Base-by-base conservation (phyloP, 2,797 vertebrate species). In the Aeoliscus strigatus region DNA sequence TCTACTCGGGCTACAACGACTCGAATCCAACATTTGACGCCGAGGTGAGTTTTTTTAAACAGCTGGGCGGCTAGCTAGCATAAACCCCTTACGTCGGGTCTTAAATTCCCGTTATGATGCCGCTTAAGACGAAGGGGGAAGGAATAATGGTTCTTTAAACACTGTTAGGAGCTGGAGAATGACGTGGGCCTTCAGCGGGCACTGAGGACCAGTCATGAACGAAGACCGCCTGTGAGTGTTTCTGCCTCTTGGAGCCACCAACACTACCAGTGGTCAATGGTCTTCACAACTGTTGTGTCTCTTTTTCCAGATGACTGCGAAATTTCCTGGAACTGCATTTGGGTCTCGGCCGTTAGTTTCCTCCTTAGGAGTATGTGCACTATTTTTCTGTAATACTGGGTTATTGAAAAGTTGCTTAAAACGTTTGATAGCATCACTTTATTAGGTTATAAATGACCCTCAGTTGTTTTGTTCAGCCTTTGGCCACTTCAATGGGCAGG, bases 1-100 rank as follows among this genome's bases (percentile, higher is more conserved):
- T 99, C 66, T 98, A 99, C 74, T 93, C 94, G 14, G 96, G 96
- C 13, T 99, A 95, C 76, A 99, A 99, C 80, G 94, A 98, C 66
- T 97, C 93, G 65, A 96, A 97, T 53, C 93, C 93, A 18, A 89
- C 91, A 1, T 98, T 91, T 85, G 93, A 96, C 61, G 89, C 88
- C 0, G 93, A 99, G 90, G 96, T 98, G 81, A 59, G 34, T 42
- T 47, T 44, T 10, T n/a, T 27, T 24, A 25, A 31, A 15, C 31
- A 49, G 10, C 11, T 16, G 6, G 21, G 7, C 24, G 30, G 12
- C 9, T 12, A 10, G 26, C 30, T 13, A 30, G 15, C 7, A 18
- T 4, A 10, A 29, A 47, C 6, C 9, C 2, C 18, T 21, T 3
- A 21, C 3, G 18, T 21, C 6, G 18, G 6, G 18, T 21, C 3